phyloP scores from a whole-genome alignment of 2,113 vertebrate genomes.

The Etia nguti region DNA sequence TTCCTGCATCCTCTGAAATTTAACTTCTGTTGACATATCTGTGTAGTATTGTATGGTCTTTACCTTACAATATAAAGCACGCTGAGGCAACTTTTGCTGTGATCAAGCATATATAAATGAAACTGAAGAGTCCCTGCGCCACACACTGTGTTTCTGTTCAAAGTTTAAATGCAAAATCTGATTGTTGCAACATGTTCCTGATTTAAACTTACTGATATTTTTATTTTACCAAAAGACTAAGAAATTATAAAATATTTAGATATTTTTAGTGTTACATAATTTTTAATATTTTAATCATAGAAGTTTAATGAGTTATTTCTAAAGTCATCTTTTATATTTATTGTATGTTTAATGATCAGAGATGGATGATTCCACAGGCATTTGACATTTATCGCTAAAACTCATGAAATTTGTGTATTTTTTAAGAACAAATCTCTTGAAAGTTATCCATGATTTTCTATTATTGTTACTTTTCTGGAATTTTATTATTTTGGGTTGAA shows the following conservation, averaged over 20 bases:
- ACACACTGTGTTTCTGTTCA: not conserved
- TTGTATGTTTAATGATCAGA: not conserved
- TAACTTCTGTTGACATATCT: not conserved
- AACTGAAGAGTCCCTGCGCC: not conserved
- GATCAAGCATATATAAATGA: not conserved
- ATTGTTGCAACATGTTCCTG: not conserved
- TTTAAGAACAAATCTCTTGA: not conserved
- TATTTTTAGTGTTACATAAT: not conserved
- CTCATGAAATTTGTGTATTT: not conserved
- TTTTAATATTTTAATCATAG: not conserved
- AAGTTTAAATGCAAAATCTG: not conserved
- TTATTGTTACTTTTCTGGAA: not conserved
- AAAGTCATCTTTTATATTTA: not conserved
- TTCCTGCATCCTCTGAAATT: not conserved
- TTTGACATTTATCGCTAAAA: not conserved
- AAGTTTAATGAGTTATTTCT: not conserved
- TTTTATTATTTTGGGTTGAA: not conserved
- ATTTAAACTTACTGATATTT: rapidly evolving
- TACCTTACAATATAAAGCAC: not conserved
- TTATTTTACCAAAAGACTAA: not conserved
- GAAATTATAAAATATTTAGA: not conserved
- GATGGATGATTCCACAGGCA: not conserved
- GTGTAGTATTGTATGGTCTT: not conserved
- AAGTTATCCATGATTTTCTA: not conserved
- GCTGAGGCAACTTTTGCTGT: not conserved